These are phyloP conservation scores for Tenualosa ilisha DNA, from an alignment of 2,797 vertebrate genomes.

Conservation along the genomic window DNA sequence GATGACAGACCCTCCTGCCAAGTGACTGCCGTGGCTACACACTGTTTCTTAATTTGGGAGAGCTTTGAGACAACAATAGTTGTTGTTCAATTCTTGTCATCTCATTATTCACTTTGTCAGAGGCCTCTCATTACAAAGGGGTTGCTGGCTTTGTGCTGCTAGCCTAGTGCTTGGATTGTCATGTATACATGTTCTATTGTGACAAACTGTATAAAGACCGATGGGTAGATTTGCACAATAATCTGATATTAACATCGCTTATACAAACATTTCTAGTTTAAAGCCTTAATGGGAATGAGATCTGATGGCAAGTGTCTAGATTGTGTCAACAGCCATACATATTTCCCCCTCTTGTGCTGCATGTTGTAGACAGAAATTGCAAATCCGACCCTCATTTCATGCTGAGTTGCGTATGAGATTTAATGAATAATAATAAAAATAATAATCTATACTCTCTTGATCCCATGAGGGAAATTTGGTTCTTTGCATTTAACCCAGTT, in stretches of 20 bases:
- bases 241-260: background rate
- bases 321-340: background rate
- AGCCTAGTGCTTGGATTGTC: background rate
- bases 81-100: background rate
- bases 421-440: too few species aligned
- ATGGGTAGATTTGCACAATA: background rate
- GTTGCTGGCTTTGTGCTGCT: background rate
- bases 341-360: background rate
- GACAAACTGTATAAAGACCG: background rate
- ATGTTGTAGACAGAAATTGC: background rate
- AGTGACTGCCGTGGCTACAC: background rate
- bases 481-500: too few species aligned
- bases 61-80: background rate
- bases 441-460: too few species aligned
- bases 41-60: background rate
- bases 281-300: background rate
- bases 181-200: background rate
- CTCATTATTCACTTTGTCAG: background rate
- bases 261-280: background rate
- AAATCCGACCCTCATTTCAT: background rate
- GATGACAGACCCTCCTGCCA: constrained; percentile 3
- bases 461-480: too few species aligned
- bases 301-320: background rate
- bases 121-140: background rate
- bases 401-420: background rate